Evolutionary conservation across 37 sponge, comb jelly and placozoan species (phyloP).

Genomic region (Oscarella lobularis): DNA sequence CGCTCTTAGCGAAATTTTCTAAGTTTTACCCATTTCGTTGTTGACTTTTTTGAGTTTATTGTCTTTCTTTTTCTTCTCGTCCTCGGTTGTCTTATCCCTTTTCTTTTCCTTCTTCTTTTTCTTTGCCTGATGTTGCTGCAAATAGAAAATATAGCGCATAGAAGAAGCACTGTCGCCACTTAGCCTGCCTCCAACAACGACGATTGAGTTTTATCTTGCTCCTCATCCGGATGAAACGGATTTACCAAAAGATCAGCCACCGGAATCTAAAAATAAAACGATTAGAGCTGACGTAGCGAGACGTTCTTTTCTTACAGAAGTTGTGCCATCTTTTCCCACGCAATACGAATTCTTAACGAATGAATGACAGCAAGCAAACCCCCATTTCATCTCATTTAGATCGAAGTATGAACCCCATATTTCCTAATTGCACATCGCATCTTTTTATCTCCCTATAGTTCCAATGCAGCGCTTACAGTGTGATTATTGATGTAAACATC

Average conservation of each 20-base stretch:
- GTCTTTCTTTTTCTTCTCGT: constrained; percentile 8
- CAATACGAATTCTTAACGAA: constrained; percentile 84
- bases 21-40: too few relatives aligned
- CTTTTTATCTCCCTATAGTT: neutral
- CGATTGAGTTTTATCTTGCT: too few relatives aligned
- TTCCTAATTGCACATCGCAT: constrained; percentile 41
- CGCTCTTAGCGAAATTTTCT: too few relatives aligned
- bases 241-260: too few relatives aligned
- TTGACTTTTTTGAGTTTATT: neutral
- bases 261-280: too few relatives aligned
- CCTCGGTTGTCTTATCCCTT: constrained; percentile 11
- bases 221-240: too few relatives aligned
- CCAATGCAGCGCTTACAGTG: constrained; percentile 27
- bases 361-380: constrained; percentile 88
- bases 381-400: constrained; percentile 80
- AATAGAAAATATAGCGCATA: neutral
- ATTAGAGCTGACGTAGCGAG: too few relatives aligned
- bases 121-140: constrained; percentile 39
- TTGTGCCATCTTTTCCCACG: constrained; percentile 66
- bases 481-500: constrained; percentile 85
- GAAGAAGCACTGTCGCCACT: too few relatives aligned
- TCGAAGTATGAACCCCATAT: constrained; percentile 97
- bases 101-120: constrained; percentile 14
- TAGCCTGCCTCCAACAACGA: too few relatives aligned
- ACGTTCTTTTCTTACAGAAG: constrained; percentile 39